phyloP scores from a whole-genome alignment of 2,888 invertebrate genomes.

The Strigamia transsilvanica region DNA sequence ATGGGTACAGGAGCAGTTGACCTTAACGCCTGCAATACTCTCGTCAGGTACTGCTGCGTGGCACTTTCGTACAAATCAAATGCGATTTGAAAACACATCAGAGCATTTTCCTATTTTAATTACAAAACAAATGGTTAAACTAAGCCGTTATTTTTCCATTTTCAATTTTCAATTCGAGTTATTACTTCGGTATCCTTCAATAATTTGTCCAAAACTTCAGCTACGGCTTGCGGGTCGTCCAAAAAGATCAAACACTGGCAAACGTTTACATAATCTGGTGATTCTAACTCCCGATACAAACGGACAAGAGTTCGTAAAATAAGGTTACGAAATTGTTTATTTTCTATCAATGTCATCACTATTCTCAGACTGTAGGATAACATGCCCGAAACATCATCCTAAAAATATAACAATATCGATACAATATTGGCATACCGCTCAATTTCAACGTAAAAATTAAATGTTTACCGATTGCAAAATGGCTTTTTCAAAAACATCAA shows the following conservation, averaged over 20 bases:
- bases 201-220: conserved; percentile 89
- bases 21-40: conserved; percentile 82
- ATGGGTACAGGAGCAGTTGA: conserved; percentile 81
- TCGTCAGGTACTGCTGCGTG: conserved; percentile 93
- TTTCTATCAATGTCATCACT: conserved; percentile 94
- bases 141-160: too few species aligned
- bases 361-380: conserved; percentile 95
- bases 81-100: conserved; percentile 98
- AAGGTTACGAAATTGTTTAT: conserved; percentile 89
- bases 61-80: conserved; percentile 99
- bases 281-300: conserved; percentile 85
- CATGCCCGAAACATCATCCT: conserved; percentile 88
- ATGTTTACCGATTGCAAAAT: conserved; percentile 79
- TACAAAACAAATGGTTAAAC: neutral
- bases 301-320: conserved; percentile 88
- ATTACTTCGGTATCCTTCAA: conserved; percentile 75
- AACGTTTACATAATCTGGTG: conserved; percentile 98
- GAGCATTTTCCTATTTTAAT: conserved; percentile 72
- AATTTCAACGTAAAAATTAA: neutral
- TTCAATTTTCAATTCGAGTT: neutral
- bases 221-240: conserved; percentile 91
- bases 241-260: conserved; percentile 97
- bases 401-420: conserved; percentile 53
- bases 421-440: neutral
- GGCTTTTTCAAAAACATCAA: conserved; percentile 94